These are phyloP conservation scores for Stenichneumon culpator DNA, from an alignment of 2,888 invertebrate genomes.

Conservation along the genomic window DNA sequence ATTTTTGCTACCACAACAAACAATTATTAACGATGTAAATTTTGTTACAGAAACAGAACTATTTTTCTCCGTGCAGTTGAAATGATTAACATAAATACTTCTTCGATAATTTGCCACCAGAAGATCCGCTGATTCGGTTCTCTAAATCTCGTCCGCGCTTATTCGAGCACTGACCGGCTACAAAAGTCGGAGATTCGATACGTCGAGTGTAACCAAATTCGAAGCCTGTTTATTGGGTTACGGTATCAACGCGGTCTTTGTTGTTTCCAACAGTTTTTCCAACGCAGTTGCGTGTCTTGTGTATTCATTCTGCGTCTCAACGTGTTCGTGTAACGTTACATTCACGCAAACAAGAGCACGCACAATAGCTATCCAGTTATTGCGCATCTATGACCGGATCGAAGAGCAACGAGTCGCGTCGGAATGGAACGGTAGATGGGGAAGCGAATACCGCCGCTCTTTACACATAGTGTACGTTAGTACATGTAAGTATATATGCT, in stretches of 20 bases:
- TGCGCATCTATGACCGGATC: not conserved
- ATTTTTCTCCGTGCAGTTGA: too few relatives aligned
- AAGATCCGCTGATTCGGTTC: not conserved
- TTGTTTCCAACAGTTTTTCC: not conserved
- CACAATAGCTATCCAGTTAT: constrained; percentile 1
- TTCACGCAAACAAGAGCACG: not conserved
- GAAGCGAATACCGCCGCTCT: not conserved
- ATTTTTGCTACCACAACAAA: too few relatives aligned
- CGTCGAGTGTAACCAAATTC: not conserved
- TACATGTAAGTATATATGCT: not conserved
- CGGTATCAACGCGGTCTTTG: not conserved
- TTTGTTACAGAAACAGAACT: too few relatives aligned
- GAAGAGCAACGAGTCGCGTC: constrained; percentile 10
- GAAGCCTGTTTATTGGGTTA: not conserved
- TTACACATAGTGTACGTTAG: not conserved
- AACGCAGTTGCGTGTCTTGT: not conserved
- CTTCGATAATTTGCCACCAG: not conserved
- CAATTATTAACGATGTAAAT: too few relatives aligned
- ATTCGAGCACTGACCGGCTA: not conserved
- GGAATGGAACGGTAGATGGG: constrained; percentile 1
- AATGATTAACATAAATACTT: not conserved
- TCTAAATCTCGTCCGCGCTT: not conserved
- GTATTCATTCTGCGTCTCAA: not conserved
- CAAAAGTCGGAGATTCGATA: not conserved
- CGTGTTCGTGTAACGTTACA: not conserved